Conservation (phyloP, 2,797 vertebrate species). For the Bucorvus abyssinicus region DNA sequence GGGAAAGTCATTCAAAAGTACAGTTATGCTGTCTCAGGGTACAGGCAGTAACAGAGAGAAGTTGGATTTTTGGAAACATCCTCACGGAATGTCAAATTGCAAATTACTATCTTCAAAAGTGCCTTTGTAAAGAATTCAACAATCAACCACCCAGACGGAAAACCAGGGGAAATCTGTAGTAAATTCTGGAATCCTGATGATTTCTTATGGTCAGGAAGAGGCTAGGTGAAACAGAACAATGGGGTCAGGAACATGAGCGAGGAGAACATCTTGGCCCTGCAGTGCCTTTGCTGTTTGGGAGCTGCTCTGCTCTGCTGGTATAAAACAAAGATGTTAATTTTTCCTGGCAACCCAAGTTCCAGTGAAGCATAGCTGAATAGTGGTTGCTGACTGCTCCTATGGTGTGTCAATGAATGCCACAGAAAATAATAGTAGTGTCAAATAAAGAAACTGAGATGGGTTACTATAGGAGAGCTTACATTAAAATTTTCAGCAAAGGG, state of each 20-base stretch:
- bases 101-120: neutral
- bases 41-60: neutral
- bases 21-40: neutral
- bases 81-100: neutral
- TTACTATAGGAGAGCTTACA: neutral
- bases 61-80: neutral
- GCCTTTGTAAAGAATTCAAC: neutral
- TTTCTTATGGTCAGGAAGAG: neutral
- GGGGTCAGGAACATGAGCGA: accelerated
- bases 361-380: neutral
- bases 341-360: neutral
- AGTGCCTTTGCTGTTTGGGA: neutral
- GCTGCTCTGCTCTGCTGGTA: neutral
- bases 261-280: neutral
- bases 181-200: neutral
- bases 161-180: neutral
- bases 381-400: neutral
- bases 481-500: neutral
- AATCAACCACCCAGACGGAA: neutral
- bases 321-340: neutral
- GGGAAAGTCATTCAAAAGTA: neutral
- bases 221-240: neutral
- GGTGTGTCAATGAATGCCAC: neutral
- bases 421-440: neutral
- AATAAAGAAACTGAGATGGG: neutral